Evolutionary conservation across 2,888 invertebrate genomes (phyloP).

Genomic region (Lucinisca nassula): DNA sequence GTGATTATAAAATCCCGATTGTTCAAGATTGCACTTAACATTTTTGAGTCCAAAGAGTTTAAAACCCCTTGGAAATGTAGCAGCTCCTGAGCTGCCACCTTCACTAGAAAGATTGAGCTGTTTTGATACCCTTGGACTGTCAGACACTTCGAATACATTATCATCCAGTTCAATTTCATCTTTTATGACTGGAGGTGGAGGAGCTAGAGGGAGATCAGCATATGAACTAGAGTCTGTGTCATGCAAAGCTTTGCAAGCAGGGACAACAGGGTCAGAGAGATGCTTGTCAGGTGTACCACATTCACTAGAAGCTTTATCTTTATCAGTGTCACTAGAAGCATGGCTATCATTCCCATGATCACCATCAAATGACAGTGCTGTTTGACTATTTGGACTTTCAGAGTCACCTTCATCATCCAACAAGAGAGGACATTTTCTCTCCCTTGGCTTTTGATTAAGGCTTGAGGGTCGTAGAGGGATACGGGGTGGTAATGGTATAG

Average conservation of each 20-base stretch:
- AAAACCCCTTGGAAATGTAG: slow-evolving; percentile 76
- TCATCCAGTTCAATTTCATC: slow-evolving; percentile 70
- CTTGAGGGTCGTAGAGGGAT: slow-evolving; percentile 91
- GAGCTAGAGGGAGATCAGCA: slow-evolving; percentile 75
- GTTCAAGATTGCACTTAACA: slow-evolving; percentile 81
- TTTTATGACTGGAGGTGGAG: slow-evolving; percentile 72
- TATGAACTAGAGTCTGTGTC: slow-evolving; percentile 70
- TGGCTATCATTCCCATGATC: background rate
- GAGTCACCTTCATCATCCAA: slow-evolving; percentile 49
- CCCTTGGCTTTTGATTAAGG: slow-evolving; percentile 91
- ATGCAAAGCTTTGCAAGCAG: slow-evolving; percentile 55
- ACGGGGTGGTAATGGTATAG: slow-evolving; percentile 94
- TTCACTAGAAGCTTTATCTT: slow-evolving; percentile 2
- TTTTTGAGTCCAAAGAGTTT: slow-evolving; percentile 77
- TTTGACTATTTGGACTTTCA: background rate
- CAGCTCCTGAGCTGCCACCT: slow-evolving; percentile 68
- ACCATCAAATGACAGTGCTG: background rate
- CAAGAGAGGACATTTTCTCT: slow-evolving; percentile 94
- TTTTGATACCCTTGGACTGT: slow-evolving; percentile 38
- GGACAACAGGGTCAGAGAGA: slow-evolving; percentile 38
- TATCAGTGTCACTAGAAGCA: background rate
- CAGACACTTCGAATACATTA: slow-evolving; percentile 73
- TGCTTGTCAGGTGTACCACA: slow-evolving; percentile 2
- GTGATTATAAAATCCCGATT: slow-evolving; percentile 83
- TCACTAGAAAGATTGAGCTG: slow-evolving; percentile 65